These are phyloP conservation scores for Ormyrus rosae DNA, from an alignment of 2,888 invertebrate genomes.

Conservation along the genomic window DNA sequence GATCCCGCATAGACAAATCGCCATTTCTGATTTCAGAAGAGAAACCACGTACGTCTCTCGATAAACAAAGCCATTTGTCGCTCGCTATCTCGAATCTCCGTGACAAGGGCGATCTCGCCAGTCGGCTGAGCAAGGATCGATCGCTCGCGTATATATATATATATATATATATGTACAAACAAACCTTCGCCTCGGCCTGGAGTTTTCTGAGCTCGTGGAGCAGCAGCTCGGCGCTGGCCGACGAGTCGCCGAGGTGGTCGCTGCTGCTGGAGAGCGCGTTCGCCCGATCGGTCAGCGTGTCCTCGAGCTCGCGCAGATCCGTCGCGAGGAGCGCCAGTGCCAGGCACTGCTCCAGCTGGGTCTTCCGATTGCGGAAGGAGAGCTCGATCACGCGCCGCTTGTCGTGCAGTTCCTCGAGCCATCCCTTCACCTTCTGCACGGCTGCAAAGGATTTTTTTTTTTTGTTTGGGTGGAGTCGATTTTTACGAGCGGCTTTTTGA, in stretches of 20 bases:
- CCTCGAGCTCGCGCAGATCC: slow-evolving; percentile 83
- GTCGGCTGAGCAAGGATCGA: neutral
- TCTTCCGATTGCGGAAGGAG: slow-evolving; percentile 83
- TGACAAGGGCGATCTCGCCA: too few relatives aligned
- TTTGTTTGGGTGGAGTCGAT: too few relatives aligned
- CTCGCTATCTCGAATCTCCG: neutral
- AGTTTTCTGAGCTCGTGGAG: slow-evolving; percentile 83
- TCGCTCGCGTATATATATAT: too few relatives aligned
- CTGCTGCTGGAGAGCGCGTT: slow-evolving; percentile 78
- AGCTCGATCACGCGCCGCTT: slow-evolving; percentile 84
- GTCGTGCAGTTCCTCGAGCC: slow-evolving; percentile 87
- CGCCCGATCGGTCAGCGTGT: slow-evolving; percentile 78
- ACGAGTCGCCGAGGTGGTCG: slow-evolving; percentile 84
- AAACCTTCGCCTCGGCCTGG: slow-evolving; percentile 83
- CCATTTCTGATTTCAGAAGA: too few relatives aligned
- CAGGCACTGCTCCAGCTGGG: slow-evolving; percentile 87
- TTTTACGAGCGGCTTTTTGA: too few relatives aligned
- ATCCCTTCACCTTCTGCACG: slow-evolving; percentile 84
- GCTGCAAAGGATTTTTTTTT: slow-evolving; percentile 72
- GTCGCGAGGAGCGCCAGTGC: slow-evolving; percentile 85
- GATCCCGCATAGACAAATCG: too few relatives aligned
- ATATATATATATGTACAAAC: neutral
- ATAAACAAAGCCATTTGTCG: neutral
- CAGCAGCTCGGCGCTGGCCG: slow-evolving; percentile 82
- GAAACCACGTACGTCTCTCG: neutral